phyloP scores from a whole-genome alignment of 2,888 invertebrate species.

The Diarsia dahlii region DNA sequence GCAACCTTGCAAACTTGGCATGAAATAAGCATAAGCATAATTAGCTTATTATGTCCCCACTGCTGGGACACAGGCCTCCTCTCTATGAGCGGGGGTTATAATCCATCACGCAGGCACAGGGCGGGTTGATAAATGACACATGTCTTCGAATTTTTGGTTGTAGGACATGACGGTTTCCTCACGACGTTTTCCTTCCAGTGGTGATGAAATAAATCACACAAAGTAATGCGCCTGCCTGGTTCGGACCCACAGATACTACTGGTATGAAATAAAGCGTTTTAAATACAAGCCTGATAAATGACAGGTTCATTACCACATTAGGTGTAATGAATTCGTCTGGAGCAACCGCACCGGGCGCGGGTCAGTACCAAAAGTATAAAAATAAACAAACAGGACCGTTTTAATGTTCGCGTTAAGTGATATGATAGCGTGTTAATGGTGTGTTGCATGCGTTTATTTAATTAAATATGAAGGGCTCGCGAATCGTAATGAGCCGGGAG shows the following conservation, averaged over 20 bases:
- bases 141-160: no score
- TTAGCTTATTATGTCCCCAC: no score
- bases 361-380: slow-evolving; percentile 47
- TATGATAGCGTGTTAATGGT: slow-evolving; percentile 79
- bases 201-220: no score
- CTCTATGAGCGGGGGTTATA: no score
- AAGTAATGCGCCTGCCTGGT: no score
- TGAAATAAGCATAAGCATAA: slow-evolving; percentile 26
- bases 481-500: slow-evolving; percentile 71
- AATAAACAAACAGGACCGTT: slow-evolving; percentile 65
- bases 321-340: slow-evolving; percentile 47
- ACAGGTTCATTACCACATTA: slow-evolving; percentile 51
- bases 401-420: slow-evolving; percentile 69
- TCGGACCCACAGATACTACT: no score
- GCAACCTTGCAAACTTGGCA: slow-evolving; percentile 13
- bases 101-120: no score
- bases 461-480: slow-evolving; percentile 77
- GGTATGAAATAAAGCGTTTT: slow-evolving; percentile 3
- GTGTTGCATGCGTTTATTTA: slow-evolving; percentile 77
- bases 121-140: no score
- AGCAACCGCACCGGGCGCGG: neutral
- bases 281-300: slow-evolving; percentile 24
- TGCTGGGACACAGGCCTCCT: no score
- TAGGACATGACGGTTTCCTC: no score
- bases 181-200: no score